Evolutionary conservation across 2,797 vertebrate species (phyloP).

Genomic region (Limosa lapponica): DNA sequence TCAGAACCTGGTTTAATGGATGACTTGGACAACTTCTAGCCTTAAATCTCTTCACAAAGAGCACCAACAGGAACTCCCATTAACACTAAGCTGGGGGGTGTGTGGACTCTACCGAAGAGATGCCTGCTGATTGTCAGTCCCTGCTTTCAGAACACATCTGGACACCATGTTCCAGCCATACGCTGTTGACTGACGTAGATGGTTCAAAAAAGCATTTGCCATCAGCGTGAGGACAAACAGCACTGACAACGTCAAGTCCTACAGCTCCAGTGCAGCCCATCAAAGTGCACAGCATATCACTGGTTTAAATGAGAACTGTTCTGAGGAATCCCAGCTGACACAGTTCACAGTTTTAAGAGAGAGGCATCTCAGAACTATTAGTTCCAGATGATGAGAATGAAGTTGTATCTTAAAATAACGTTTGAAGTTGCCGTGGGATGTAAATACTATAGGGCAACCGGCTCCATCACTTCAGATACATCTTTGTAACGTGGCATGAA

Average conservation of each 20-base stretch:
- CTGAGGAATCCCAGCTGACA: background rate
- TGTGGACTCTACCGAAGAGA: background rate
- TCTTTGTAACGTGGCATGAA: background rate
- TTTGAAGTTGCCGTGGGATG: background rate
- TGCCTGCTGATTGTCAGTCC: background rate
- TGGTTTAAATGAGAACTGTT: background rate
- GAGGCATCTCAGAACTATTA: background rate
- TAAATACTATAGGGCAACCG: background rate
- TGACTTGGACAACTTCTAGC: background rate
- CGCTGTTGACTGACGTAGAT: background rate
- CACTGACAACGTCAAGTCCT: rapidly evolving
- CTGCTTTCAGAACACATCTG: background rate
- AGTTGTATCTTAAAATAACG: background rate
- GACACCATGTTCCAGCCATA: background rate
- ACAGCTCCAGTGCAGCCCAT: background rate
- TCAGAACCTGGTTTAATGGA: background rate
- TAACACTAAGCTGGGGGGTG: background rate
- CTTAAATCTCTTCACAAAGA: background rate
- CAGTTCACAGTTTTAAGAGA: background rate
- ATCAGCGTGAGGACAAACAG: background rate
- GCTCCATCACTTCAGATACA: background rate
- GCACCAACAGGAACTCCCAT: background rate
- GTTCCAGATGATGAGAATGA: background rate
- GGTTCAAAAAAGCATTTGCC: background rate
- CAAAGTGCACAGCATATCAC: background rate